A percentile compares a stretch with the other conserved stretches of the same genome.
Conservation (phyloP, 2,113 vertebrate genomes). For the Rhynchomys soricoides region DNA sequence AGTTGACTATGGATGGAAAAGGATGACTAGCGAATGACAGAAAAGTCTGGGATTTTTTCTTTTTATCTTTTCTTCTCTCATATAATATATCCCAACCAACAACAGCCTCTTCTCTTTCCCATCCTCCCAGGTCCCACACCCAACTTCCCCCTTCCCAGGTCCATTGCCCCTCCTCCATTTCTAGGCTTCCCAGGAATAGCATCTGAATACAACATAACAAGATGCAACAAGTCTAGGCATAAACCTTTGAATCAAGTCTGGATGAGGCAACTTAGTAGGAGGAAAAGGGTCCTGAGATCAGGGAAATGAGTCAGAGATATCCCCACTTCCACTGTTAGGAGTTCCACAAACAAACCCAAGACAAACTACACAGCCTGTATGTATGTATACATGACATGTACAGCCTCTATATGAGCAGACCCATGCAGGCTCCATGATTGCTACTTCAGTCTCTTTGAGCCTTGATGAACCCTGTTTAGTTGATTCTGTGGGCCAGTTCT, state of each 20-base stretch:
- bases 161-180: too few relatives aligned
- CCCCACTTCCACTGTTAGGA: neutral
- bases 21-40: neutral
- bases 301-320: neutral
- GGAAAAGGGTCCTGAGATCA: neutral
- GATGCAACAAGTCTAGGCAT: neutral
- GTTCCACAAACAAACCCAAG: neutral
- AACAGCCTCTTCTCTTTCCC: neutral
- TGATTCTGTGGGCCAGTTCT: neutral
- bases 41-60: neutral
- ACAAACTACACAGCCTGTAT: neutral
- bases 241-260: neutral
- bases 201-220: neutral
- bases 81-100: neutral
- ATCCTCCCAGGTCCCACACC: neutral
- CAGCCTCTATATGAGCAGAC: too few relatives aligned
- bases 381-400: too few relatives aligned
- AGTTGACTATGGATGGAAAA: neutral
- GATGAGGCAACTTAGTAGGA: neutral
- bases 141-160: neutral
- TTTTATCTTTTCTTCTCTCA: neutral
- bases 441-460: neutral
- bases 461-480: neutral
- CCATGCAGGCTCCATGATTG: neutral
- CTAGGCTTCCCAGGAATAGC: neutral